A percentile compares a stretch with the other conserved stretches of the same genome.
These are phyloP conservation scores for Amiota minor DNA, from an alignment of 2,888 invertebrate species.

Conservation along the genomic window DNA sequence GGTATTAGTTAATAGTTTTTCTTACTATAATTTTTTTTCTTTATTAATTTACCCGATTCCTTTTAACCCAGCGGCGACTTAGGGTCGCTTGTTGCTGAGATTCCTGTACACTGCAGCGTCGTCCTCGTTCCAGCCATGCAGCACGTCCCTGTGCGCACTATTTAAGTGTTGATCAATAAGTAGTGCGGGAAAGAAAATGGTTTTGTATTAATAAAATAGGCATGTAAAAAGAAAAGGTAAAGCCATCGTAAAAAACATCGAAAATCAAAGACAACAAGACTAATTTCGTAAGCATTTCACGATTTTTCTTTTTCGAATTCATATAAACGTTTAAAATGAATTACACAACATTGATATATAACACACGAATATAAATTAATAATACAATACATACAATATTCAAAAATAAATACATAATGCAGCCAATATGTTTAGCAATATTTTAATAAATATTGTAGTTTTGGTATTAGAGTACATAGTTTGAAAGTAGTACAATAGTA, in stretches of 20 bases:
- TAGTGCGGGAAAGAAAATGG: not conserved
- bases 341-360: slow-evolving; percentile 34
- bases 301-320: not conserved
- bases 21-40: not conserved
- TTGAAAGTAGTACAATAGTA: not conserved
- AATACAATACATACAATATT: slow-evolving; percentile 46
- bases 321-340: slow-evolving; percentile 40
- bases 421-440: slow-evolving; percentile 46
- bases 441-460: not conserved
- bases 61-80: slow-evolving; percentile 87
- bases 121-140: slow-evolving; percentile 84
- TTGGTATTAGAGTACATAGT: not conserved
- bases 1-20: not conserved
- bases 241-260: slow-evolving; percentile 9
- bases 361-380: too few species aligned
- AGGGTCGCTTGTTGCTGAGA: slow-evolving; percentile 78
- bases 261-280: slow-evolving; percentile 25
- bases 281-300: slow-evolving; percentile 25
- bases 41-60: slow-evolving; percentile 82
- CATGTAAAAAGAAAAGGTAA: not conserved
- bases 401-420: slow-evolving; percentile 47
- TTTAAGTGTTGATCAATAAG: slow-evolving; percentile 47
- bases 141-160: slow-evolving; percentile 89
- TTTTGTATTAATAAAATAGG: slow-evolving; percentile 15
- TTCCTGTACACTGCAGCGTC: slow-evolving; percentile 81